Conservation (phyloP, 2,113 vertebrate genomes). For the Carassius gibelio region DNA sequence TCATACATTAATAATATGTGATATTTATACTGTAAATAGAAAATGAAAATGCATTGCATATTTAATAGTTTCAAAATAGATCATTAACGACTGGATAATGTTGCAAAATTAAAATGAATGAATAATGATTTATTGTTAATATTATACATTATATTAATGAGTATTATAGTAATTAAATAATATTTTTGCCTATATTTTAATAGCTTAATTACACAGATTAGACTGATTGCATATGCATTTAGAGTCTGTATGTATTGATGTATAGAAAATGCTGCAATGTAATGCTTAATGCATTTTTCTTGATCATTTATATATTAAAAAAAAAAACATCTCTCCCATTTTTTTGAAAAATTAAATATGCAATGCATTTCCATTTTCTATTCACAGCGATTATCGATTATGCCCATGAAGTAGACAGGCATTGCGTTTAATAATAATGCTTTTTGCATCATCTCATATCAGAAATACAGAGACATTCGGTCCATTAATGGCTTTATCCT, state of each 20-base stretch:
- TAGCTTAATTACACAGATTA: neutral
- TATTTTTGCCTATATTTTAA: neutral
- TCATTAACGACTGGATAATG: no score
- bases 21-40: no score
- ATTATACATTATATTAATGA: no score
- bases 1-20: no score
- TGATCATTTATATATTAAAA: neutral
- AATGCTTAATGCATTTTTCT: neutral
- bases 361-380: neutral
- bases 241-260: neutral
- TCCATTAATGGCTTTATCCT: conserved; percentile 1
- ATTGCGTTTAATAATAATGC: neutral
- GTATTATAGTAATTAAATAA: no score
- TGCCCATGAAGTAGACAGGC: neutral
- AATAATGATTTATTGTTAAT: no score
- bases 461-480: neutral
- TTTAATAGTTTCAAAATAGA: no score
- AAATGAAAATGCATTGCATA: no score
- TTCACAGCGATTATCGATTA: neutral
- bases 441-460: neutral
- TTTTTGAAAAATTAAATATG: neutral
- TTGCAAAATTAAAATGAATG: no score
- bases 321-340: neutral
- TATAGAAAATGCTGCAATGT: neutral
- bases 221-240: neutral